Evolutionary conservation across 2,888 invertebrate species (phyloP).

Genomic region (Acleris literana): DNA sequence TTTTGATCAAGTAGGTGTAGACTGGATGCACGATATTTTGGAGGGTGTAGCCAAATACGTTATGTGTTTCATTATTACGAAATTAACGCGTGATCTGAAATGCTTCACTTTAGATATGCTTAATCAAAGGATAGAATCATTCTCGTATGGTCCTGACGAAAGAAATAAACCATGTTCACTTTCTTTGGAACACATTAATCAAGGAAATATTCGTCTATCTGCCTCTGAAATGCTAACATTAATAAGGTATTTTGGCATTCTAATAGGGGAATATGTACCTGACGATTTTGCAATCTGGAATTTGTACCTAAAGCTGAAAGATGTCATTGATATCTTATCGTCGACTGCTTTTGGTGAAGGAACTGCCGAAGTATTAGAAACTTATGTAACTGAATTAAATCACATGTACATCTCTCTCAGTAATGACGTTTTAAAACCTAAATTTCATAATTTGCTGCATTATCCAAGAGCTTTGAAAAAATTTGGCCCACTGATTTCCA

Average conservation of each 20-base stretch:
- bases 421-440: conserved; percentile 31
- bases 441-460: conserved; percentile 37
- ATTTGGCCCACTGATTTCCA: conserved; percentile 31
- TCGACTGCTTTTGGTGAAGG: conserved; percentile 4
- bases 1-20: conserved; percentile 8
- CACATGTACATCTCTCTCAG: conserved; percentile 16
- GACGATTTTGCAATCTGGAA: conserved; percentile 18
- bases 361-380: conserved; percentile 16
- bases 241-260: conserved; percentile 28
- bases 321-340: conserved; percentile 22
- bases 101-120: conserved; percentile 2
- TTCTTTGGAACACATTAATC: conserved; percentile 1
- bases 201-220: conserved; percentile 22
- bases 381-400: conserved; percentile 22
- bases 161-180: conserved; percentile 10
- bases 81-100: conserved; percentile 3
- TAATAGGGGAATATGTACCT: conserved; percentile 32
- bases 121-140: neutral
- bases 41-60: conserved; percentile 13
- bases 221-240: conserved; percentile 35
- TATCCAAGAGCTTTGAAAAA: conserved; percentile 31
- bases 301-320: conserved; percentile 20
- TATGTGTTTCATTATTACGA: conserved; percentile 3
- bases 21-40: conserved; percentile 8
- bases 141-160: conserved; percentile 8